Conservation (phyloP, 1,140 invertebrate species). For the Hyphantria cunea region DNA sequence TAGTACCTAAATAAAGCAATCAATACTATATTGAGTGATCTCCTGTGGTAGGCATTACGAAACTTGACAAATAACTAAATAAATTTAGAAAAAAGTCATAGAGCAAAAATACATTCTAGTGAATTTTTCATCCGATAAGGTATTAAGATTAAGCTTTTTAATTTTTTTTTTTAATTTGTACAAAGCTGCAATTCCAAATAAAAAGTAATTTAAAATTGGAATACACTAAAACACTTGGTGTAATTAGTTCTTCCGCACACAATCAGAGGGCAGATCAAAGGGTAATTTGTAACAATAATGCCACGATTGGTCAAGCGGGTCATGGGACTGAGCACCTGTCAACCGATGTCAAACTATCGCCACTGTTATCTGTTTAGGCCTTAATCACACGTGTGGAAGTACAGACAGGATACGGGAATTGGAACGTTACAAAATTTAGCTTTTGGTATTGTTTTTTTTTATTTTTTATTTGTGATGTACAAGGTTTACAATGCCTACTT, state of each 20-base stretch:
- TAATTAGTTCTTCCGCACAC: slow-evolving; percentile 51
- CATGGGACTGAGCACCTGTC: slow-evolving; percentile 69
- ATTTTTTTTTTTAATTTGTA: background rate
- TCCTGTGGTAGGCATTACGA: no score
- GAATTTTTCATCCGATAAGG: no score
- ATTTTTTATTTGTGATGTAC: no score
- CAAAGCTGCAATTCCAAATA: slow-evolving; percentile 12
- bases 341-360: slow-evolving; percentile 51
- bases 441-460: background rate
- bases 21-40: no score
- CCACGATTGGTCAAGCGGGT: slow-evolving; percentile 53
- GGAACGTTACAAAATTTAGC: slow-evolving; percentile 3
- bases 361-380: slow-evolving; percentile 51
- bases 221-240: slow-evolving; percentile 18
- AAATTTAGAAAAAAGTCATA: no score
- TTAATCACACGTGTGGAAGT: slow-evolving; percentile 45
- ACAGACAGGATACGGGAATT: slow-evolving; percentile 25
- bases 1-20: no score
- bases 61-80: no score
- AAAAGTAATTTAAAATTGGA: slow-evolving; percentile 10
- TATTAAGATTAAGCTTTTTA: no score
- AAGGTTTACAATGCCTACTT: no score
- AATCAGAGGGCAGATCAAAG: slow-evolving; percentile 45
- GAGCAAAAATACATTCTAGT: no score
- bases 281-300: slow-evolving; percentile 66